These are phyloP conservation scores for Melanotaenia nigrans DNA, from an alignment of 2,797 vertebrate genomes.

Conservation along the genomic window DNA sequence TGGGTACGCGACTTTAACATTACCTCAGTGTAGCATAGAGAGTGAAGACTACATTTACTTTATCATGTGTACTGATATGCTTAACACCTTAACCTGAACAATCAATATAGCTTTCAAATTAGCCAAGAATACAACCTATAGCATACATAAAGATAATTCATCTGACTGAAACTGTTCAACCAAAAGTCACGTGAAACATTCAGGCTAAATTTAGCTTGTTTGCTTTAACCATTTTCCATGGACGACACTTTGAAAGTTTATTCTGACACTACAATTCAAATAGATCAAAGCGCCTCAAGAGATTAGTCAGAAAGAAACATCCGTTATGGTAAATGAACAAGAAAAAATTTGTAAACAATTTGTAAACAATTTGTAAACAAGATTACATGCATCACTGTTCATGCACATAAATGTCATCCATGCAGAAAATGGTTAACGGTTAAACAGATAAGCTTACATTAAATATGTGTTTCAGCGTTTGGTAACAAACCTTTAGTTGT, in stretches of 20 bases:
- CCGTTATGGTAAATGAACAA: not conserved
- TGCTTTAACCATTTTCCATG: not conserved
- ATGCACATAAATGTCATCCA: conserved; percentile 26
- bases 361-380: conserved; percentile 29
- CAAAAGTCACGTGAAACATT: conserved; percentile 16
- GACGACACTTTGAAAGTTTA: not conserved
- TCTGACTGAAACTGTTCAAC: conserved; percentile 10
- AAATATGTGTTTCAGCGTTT: conserved; percentile 1
- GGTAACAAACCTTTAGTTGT: conserved; percentile 6
- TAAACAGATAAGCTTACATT: conserved; percentile 24
- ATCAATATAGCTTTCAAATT: no score
- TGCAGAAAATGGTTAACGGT: conserved; percentile 19
- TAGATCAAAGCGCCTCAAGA: not conserved
- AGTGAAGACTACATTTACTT: not conserved
- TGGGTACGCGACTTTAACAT: conserved; percentile 18
- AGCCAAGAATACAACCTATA: no score
- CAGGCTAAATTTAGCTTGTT: not conserved
- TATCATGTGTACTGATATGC: not conserved
- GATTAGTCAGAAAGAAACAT: not conserved
- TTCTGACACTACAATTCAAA: not conserved
- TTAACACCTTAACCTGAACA: not conserved
- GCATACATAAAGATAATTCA: not conserved
- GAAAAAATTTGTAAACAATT: no score
- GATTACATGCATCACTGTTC: conserved; percentile 20
- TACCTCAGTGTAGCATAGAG: not conserved